Base-by-base conservation (phyloP, 2,888 invertebrate genomes). In the Keiferia lycopersicella region DNA sequence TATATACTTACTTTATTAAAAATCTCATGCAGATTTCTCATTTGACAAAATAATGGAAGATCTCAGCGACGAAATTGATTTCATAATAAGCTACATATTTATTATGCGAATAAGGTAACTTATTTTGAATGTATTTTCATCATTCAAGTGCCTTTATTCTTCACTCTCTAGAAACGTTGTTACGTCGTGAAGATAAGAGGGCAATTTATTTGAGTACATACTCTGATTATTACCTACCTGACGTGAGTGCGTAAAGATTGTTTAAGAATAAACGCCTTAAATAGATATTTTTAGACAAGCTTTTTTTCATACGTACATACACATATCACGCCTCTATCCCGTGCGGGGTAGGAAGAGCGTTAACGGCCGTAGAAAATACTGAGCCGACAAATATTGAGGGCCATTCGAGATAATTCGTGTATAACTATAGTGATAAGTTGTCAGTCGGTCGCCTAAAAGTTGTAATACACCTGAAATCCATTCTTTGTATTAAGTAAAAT, bases 61-160 rank as follows among this genome's bases (percentile, higher is more conserved):
- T 45, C 45, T 45, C n/a, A 16, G 45, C n/a, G 45, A n/a, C 45
- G 6, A 53, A 22, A 22, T 53, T 26, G 51, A 53, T 53, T 18
- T 22, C 26, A 22, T 53, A 26, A 22, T 53, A 53, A 53, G 51
- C 51, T 53, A 22, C 22, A 26, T 53, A 53, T 53, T 53, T 53
- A 53, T 53, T 53, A 53, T 53, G 51, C 26, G 6, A 53, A 22
- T 26, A 12, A 8, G 20, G 51, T 22, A 2, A 26, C 51, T 53
- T 53, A 53, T 53, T 34, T 53, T 26, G 22, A 53, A 53, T 53
- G 51, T 22, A 53, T 53, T 22, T 22, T 22, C 51, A 53, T 53
- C 51, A 22, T 53, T 53, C 51, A 53, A 22, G 51, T 53, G 22
- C 51, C 26, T 20, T 22, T 51, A 41, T 41, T 20, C 12, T 51